Evolutionary conservation across 2,113 vertebrate species (phyloP).

Genomic region (Saimiri boliviensis): DNA sequence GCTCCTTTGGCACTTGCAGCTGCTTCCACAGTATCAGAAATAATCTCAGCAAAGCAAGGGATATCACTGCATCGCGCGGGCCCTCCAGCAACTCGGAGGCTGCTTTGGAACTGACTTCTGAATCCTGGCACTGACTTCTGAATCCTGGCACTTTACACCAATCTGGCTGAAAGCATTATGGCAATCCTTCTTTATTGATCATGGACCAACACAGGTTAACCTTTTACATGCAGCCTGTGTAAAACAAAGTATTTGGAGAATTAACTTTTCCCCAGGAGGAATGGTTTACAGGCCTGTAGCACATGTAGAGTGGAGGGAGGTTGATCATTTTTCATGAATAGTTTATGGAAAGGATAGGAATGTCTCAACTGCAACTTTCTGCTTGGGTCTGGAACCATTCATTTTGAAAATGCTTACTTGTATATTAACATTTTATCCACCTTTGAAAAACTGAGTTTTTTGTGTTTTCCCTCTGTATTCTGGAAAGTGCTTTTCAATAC

Average conservation of each 20-base stretch:
- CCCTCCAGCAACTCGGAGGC: neutral
- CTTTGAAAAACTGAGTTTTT: neutral
- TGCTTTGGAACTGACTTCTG: neutral
- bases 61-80: constrained; percentile 1
- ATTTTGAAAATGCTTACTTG: constrained; percentile 4
- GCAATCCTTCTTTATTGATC: neutral
- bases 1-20: constrained; percentile 84
- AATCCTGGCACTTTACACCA: neutral
- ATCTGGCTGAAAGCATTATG: constrained; percentile 64
- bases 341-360: neutral
- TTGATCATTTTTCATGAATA: neutral
- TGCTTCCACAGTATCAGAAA: constrained; percentile 88
- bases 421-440: neutral
- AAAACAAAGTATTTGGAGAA: neutral
- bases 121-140: neutral
- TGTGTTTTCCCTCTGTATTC: neutral
- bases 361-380: neutral
- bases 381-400: neutral
- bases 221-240: neutral
- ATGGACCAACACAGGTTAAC: neutral
- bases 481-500: neutral
- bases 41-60: constrained; percentile 76
- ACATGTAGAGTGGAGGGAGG: neutral
- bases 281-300: neutral
- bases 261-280: neutral